Percentiles rank a stretch among this genome's conserved stretches.
Conservation (phyloP, 1,140 invertebrate genomes). For the Medauroidea extradentata region DNA sequence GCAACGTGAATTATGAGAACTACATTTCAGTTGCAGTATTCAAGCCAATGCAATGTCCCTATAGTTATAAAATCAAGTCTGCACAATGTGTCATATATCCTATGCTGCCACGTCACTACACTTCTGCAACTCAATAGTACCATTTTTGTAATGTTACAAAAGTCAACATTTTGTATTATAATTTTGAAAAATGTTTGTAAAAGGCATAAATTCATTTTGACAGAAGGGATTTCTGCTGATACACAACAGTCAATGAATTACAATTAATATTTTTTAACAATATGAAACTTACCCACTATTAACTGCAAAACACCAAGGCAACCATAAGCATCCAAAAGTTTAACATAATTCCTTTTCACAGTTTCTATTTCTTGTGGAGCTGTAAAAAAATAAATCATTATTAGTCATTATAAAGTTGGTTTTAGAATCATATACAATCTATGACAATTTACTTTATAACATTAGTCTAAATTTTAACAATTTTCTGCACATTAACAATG, state of each 20-base stretch:
- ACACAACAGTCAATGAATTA: background rate
- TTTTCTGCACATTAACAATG: too few relatives aligned
- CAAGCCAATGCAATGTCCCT: too few relatives aligned
- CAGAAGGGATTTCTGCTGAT: too few relatives aligned
- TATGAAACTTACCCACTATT: conserved; percentile 57
- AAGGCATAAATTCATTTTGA: too few relatives aligned
- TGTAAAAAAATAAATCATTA: conserved; percentile 34
- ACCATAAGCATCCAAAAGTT: conserved; percentile 88
- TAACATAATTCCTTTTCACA: conserved; percentile 82
- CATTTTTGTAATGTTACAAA: background rate
- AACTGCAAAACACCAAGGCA: conserved; percentile 86
- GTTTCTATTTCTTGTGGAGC: conserved; percentile 78
- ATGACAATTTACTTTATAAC: too few relatives aligned
- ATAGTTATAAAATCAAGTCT: too few relatives aligned
- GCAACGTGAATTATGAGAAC: too few relatives aligned
- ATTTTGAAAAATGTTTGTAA: background rate
- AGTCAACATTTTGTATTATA: background rate
- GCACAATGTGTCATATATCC: too few relatives aligned
- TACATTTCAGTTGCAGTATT: too few relatives aligned
- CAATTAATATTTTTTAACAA: too few relatives aligned
- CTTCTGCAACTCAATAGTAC: background rate
- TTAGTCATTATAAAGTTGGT: background rate
- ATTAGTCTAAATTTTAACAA: too few relatives aligned
- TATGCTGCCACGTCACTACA: background rate
- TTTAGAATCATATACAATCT: too few relatives aligned